Evolutionary conservation across 2,888 invertebrate species (phyloP).

Genomic region (Melanotus villosus): DNA sequence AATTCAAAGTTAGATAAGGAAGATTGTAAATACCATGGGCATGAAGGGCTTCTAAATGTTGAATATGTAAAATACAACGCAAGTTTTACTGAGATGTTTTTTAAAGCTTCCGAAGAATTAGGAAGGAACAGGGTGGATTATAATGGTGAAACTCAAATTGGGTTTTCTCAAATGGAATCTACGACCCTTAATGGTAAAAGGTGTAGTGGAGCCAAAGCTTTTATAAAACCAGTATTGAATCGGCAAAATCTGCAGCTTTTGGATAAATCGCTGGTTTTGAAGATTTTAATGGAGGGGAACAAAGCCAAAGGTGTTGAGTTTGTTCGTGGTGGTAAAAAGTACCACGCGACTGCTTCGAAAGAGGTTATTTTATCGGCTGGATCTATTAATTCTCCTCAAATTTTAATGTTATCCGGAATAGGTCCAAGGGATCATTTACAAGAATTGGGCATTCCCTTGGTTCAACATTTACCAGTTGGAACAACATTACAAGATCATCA

Average conservation of each 20-base stretch:
- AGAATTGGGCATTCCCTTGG: constrained; percentile 48
- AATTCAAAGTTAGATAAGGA: constrained; percentile 64
- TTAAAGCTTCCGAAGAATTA: constrained; percentile 76
- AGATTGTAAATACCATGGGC: constrained; percentile 77
- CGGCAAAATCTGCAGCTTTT: constrained; percentile 74
- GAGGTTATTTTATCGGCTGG: constrained; percentile 85
- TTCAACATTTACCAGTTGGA: constrained; percentile 53
- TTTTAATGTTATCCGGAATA: constrained; percentile 58
- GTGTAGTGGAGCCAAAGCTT: constrained; percentile 74
- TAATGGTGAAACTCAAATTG: constrained; percentile 74
- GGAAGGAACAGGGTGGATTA: constrained; percentile 78
- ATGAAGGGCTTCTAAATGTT: constrained; percentile 77
- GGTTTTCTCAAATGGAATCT: constrained; percentile 75
- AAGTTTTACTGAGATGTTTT: constrained; percentile 71
- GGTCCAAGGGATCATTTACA: constrained; percentile 54
- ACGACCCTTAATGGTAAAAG: constrained; percentile 74
- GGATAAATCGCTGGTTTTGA: constrained; percentile 71
- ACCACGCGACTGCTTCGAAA: constrained; percentile 71
- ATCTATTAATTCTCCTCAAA: constrained; percentile 74
- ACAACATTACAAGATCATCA: constrained; percentile 54
- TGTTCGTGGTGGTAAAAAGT: constrained; percentile 66
- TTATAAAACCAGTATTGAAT: constrained; percentile 70
- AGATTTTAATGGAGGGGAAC: constrained; percentile 71
- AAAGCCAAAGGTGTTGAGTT: constrained; percentile 73
- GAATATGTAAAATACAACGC: constrained; percentile 72